phyloP scores from a whole-genome alignment of 2,888 invertebrate genomes.

The Megastigmus dorsalis region DNA sequence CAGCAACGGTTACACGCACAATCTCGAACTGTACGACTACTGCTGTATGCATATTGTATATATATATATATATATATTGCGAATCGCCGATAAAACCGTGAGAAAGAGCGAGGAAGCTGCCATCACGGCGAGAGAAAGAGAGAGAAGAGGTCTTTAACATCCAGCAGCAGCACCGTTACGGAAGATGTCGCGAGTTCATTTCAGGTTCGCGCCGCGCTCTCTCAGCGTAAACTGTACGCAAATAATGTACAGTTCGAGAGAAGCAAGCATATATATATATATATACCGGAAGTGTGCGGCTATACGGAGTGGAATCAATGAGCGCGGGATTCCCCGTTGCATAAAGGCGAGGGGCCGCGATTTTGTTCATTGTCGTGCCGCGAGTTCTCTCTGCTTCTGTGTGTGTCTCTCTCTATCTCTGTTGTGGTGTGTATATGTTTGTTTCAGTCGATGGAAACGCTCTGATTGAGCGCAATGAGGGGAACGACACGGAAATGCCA shows the following conservation, averaged over 20 bases:
- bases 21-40: too few relatives aligned
- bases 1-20: too few relatives aligned
- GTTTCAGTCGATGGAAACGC: constrained; percentile 6
- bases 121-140: neutral
- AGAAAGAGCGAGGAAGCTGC: neutral
- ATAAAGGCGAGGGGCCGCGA: neutral
- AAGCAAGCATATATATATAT: too few relatives aligned
- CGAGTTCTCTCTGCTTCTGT: too few relatives aligned
- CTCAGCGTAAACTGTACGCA: constrained; percentile 6
- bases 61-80: too few relatives aligned
- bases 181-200: too few relatives aligned
- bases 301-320: constrained; percentile 21
- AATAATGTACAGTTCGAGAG: constrained; percentile 40
- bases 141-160: neutral
- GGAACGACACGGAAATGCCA: neutral
- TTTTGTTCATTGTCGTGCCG: neutral
- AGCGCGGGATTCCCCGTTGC: constrained; percentile 11
- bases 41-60: too few relatives aligned
- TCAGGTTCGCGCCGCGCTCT: neutral
- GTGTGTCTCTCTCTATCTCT: too few relatives aligned
- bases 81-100: constrained; percentile 15
- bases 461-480: too few relatives aligned
- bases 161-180: constrained; percentile 13
- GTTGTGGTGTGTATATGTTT: neutral
- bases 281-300: constrained; percentile 25